A percentile compares a stretch with the other conserved stretches of the same genome.
Conservation (phyloP, 35 echinoderm and acorn worm species). For the Apostichopus japonicus region DNA sequence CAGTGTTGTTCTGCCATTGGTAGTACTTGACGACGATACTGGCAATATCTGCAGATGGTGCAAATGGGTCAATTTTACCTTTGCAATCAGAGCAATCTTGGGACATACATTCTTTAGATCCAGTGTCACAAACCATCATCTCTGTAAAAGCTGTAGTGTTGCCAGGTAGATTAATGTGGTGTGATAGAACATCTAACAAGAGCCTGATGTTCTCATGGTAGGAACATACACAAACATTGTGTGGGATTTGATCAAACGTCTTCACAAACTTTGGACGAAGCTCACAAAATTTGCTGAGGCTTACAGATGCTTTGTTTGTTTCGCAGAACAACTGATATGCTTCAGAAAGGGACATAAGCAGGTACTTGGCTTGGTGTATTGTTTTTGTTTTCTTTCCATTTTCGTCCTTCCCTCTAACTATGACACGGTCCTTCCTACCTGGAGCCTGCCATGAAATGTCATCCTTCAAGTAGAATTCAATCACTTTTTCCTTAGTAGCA, state of each 20-base stretch:
- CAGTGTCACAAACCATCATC: constrained; percentile 33
- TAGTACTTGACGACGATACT: neutral
- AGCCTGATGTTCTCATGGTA: constrained; percentile 42
- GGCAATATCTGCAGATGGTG: neutral
- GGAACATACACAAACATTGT: constrained; percentile 53
- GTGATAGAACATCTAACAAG: constrained; percentile 2
- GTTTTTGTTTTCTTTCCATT: constrained; percentile 45
- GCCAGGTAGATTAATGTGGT: constrained; percentile 10
- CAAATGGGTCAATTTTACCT: constrained; percentile 24
- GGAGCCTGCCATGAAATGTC: constrained; percentile 60
- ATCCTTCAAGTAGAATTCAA: constrained; percentile 45
- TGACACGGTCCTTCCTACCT: constrained; percentile 51
- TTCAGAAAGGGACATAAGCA: constrained; percentile 61
- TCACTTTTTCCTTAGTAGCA: neutral
- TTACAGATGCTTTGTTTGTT: constrained; percentile 15
- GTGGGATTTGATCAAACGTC: neutral
- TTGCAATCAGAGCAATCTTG: constrained; percentile 9
- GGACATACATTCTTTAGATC: constrained; percentile 45
- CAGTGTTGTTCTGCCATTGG: neutral
- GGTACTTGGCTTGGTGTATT: constrained; percentile 37
- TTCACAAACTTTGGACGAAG: constrained; percentile 18
- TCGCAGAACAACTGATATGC: constrained; percentile 26
- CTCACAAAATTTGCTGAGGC: constrained; percentile 24
- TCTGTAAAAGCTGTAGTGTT: constrained; percentile 29
- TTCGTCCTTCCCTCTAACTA: constrained; percentile 9